Base-by-base conservation (phyloP, 2,797 vertebrate genomes). In the Chloroceryle inda region DNA sequence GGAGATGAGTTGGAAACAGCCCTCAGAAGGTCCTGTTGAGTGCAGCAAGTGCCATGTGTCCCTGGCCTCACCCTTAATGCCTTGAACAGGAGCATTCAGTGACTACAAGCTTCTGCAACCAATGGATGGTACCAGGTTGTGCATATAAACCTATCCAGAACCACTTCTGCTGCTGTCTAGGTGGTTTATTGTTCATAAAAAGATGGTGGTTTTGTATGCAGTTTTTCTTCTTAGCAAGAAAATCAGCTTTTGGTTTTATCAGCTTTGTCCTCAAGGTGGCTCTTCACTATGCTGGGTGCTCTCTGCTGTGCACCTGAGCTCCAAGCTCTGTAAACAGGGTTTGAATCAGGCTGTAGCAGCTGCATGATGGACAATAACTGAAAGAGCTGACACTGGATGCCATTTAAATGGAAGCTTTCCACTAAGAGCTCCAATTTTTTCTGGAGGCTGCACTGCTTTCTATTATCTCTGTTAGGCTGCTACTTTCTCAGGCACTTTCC, bases 191-290 rank as follows among this genome's bases (percentile, higher is more conserved):
- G 29, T 37, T 91, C 14, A 5, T 58, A 47, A 75, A 69, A 59
- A 38, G 4, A 31, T 2, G 2, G 33, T 0, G 2, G 19, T 77
- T 22, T 90, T 64, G 35, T 11, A 9, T 21, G 20, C 12, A 15
- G 52, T 31, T 66, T 7, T 89, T 92, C 29, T 77, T 79, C 33
- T 40, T 50, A 61, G 52, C 18, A 59, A 63, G 44, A 47, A 95
- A 71, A 68, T 53, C 12, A 47, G 74, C 33, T 53, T 91, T 79
- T 62, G 49, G 17, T 87, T 95, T 95, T 96, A 74, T 77, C 72
- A 44, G 35, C 61, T 95, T 92, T 95, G 89, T 92, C 94, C 94
- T 96, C 86, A 92, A 93, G 96, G 92, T 95, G 92, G 91, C 94
- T 96, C 94, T 89, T 74, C 64, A 87, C 75, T 92, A 58, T 7